Evolutionary conservation across 2,113 vertebrate species (phyloP).

Genomic region (Hypocryptadius cinnamomeus): DNA sequence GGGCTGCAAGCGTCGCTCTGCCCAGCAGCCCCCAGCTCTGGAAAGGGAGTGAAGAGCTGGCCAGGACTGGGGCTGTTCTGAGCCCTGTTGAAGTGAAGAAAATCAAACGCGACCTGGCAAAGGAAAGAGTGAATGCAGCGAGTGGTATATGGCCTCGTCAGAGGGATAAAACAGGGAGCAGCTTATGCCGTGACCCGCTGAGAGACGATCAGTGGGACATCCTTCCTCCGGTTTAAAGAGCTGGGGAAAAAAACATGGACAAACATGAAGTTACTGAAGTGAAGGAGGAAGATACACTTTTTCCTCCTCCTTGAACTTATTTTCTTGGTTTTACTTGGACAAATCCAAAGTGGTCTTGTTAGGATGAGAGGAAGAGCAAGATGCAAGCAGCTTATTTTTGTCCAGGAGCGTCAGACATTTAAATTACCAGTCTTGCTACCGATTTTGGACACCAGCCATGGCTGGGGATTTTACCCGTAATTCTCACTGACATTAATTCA

Average conservation of each 20-base stretch:
- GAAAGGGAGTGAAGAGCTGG: not conserved
- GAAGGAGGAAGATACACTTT: not conserved
- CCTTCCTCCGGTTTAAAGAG: not conserved
- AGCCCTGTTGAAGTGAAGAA: not conserved
- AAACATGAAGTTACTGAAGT: not conserved
- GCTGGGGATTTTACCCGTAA: slow-evolving; percentile 45
- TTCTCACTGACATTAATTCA: slow-evolving; percentile 47
- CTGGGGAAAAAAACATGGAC: not conserved
- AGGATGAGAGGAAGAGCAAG: not conserved
- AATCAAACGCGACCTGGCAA: not conserved
- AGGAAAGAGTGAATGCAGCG: not conserved
- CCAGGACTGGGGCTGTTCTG: not conserved
- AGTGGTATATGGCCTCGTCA: not conserved
- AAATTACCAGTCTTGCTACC: not conserved
- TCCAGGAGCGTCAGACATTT: not conserved
- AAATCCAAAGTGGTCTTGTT: not conserved
- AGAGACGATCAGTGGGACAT: not conserved
- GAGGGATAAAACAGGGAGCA: not conserved
- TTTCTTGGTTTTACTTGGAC: not conserved
- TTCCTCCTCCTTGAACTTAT: not conserved
- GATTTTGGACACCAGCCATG: not conserved
- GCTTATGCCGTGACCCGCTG: not conserved
- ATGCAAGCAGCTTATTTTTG: not conserved
- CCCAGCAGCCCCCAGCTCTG: not conserved
- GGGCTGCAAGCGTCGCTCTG: rapidly evolving